A percentile compares a stretch with the other conserved stretches of the same genome.
These are phyloP conservation scores for Neoseiulus cucumeris DNA, from an alignment of 1,140 invertebrate species.

Conservation along the genomic window DNA sequence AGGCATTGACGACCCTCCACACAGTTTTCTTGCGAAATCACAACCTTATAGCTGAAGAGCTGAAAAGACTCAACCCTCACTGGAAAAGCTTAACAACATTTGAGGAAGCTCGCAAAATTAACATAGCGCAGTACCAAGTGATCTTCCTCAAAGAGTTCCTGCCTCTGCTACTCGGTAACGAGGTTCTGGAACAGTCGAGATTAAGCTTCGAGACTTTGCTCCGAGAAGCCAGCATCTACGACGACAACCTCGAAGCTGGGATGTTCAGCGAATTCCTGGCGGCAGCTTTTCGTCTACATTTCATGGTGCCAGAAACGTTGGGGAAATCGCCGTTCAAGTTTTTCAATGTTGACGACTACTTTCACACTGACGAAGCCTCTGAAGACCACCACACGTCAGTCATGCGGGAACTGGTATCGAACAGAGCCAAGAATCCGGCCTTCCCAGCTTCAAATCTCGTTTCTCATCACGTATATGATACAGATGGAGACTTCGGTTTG, in stretches of 20 bases:
- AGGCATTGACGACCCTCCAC: not conserved
- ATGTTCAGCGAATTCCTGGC: not conserved
- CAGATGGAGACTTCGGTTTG: conserved; percentile 19
- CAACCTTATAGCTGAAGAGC: not conserved
- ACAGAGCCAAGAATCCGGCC: not conserved
- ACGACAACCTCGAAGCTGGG: not conserved
- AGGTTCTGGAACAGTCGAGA: too few relatives aligned
- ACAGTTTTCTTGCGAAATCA: not conserved
- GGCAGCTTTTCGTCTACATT: not conserved
- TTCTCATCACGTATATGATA: not conserved
- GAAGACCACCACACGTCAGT: not conserved
- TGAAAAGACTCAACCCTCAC: not conserved
- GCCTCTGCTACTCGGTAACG: not conserved
- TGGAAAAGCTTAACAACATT: not conserved
- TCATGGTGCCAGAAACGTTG: not conserved
- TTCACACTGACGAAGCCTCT: not conserved
- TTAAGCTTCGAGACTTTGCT: not conserved
- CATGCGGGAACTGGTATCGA: not conserved
- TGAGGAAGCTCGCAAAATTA: not conserved
- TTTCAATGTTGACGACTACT: not conserved
- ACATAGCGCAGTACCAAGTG: not conserved
- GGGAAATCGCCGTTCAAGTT: not conserved
- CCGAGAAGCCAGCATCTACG: not conserved
- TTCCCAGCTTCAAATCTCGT: not conserved
- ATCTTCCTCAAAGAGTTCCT: not conserved